Evolutionary conservation across 2,113 vertebrate species (phyloP).

Genomic region (Ciconia maguari): DNA sequence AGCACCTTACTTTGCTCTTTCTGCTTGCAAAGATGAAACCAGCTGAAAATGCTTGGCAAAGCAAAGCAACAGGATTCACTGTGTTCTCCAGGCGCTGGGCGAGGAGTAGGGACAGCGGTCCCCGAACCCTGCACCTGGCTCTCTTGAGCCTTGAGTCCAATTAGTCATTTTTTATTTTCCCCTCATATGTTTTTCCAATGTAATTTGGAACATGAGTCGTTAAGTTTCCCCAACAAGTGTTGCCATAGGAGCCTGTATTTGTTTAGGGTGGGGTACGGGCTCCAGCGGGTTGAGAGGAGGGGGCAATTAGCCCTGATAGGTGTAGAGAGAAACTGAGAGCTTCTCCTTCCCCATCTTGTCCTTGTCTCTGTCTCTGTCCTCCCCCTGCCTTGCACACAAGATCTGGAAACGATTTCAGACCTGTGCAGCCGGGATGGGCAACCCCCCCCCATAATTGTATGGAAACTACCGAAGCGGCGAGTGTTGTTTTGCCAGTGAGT

Average conservation of each 20-base stretch:
- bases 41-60: background rate
- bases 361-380: conserved; percentile 11
- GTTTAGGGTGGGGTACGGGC: conserved; percentile 68
- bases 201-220: conserved; percentile 61
- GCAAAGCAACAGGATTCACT: background rate
- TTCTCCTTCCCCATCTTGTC: background rate
- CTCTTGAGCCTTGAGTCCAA: conserved; percentile 32
- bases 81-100: background rate
- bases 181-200: conserved; percentile 61
- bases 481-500: conserved; percentile 59
- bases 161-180: conserved; percentile 68
- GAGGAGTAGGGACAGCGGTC: background rate
- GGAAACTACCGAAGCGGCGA: conserved; percentile 36
- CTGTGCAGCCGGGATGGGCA: conserved; percentile 11
- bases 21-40: background rate
- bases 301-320: conserved; percentile 68
- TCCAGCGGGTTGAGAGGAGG: conserved; percentile 33
- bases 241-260: conserved; percentile 75
- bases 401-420: conserved; percentile 57
- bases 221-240: conserved; percentile 67
- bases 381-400: conserved; percentile 6
- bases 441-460: conserved; percentile 39
- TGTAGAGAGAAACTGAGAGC: conserved; percentile 46
- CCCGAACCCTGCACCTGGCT: background rate
- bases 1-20: background rate